Evolutionary conservation across 2,113 vertebrate genomes (phyloP).

Genomic region (Crotalus horridus): DNA sequence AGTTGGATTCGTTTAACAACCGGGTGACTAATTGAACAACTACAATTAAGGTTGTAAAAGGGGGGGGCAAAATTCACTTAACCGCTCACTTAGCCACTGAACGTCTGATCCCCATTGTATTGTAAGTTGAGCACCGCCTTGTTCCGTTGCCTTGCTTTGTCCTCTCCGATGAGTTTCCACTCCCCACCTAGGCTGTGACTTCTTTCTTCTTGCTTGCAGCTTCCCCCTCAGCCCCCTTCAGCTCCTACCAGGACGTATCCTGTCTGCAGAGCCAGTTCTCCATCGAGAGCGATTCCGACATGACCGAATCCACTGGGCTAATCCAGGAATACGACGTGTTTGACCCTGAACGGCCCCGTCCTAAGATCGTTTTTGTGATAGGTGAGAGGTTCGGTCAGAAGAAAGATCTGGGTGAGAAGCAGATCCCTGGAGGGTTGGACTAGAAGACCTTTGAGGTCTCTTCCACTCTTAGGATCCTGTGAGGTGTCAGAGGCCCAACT

Average conservation of each 20-base stretch:
- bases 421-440: background rate
- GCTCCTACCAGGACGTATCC: constrained; percentile 55
- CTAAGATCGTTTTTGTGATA: constrained; percentile 68
- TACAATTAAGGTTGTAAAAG: too few species aligned
- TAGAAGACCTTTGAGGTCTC: too few species aligned
- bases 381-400: constrained; percentile 47
- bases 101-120: too few species aligned
- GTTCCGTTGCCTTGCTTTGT: too few species aligned
- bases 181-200: too few species aligned
- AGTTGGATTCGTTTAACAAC: too few species aligned
- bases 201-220: constrained; percentile 14
- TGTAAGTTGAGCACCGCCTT: too few species aligned
- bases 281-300: constrained; percentile 72
- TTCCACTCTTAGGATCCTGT: too few species aligned
- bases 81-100: too few species aligned
- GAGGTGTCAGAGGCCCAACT: background rate
- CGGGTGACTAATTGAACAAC: too few species aligned
- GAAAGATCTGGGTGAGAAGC: too few species aligned
- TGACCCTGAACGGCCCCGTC: constrained; percentile 59
- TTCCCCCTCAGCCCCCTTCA: constrained; percentile 10
- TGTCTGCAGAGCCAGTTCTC: constrained; percentile 69
- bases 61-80: too few species aligned
- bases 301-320: constrained; percentile 68
- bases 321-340: constrained; percentile 71
- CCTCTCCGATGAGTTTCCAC: background rate